phyloP scores from a whole-genome alignment of 2,797 vertebrate species.

The Artibeus lituratus region DNA sequence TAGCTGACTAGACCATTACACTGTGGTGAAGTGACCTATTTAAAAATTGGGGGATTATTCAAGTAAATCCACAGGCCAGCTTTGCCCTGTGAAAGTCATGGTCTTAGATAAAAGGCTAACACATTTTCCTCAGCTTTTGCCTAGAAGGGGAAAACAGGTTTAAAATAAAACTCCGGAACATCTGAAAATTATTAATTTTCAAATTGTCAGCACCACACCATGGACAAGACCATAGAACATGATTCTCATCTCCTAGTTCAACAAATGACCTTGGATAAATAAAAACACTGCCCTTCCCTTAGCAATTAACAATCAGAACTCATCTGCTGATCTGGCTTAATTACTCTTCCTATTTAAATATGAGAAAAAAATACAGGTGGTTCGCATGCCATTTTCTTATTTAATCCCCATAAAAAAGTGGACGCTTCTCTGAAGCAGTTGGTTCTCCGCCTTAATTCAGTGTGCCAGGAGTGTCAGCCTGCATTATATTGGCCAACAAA shows the following conservation, averaged over 20 bases:
- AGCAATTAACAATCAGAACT: slow-evolving; percentile 32
- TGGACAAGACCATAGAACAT: slow-evolving; percentile 16
- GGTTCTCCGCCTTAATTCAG: slow-evolving; percentile 35
- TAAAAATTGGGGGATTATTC: not conserved
- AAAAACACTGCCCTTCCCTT: slow-evolving; percentile 32
- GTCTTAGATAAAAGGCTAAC: not conserved
- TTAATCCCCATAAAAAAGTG: slow-evolving; percentile 41
- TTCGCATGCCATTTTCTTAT: slow-evolving; percentile 19
- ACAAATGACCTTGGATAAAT: slow-evolving; percentile 42
- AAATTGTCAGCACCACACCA: slow-evolving; percentile 23
- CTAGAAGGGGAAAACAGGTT: not conserved
- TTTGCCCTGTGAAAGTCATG: not conserved
- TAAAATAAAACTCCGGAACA: slow-evolving; percentile 49
- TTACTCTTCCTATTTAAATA: slow-evolving; percentile 31
- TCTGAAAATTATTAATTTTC: slow-evolving; percentile 36
- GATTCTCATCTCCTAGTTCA: not conserved
- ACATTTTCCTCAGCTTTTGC: not conserved
- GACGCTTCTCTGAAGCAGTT: slow-evolving; percentile 29
- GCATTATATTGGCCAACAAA: slow-evolving; percentile 42
- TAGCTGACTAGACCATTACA: slow-evolving; percentile 3
- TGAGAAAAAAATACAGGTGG: slow-evolving; percentile 24
- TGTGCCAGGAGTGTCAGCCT: slow-evolving; percentile 38
- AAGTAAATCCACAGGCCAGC: not conserved
- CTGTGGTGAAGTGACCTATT: not conserved
- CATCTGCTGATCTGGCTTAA: slow-evolving; percentile 45